Percentiles rank a stretch among this genome's conserved stretches.
These are phyloP conservation scores for Bovichtus variegatus DNA, from an alignment of 2,797 vertebrate genomes.

Conservation along the genomic window DNA sequence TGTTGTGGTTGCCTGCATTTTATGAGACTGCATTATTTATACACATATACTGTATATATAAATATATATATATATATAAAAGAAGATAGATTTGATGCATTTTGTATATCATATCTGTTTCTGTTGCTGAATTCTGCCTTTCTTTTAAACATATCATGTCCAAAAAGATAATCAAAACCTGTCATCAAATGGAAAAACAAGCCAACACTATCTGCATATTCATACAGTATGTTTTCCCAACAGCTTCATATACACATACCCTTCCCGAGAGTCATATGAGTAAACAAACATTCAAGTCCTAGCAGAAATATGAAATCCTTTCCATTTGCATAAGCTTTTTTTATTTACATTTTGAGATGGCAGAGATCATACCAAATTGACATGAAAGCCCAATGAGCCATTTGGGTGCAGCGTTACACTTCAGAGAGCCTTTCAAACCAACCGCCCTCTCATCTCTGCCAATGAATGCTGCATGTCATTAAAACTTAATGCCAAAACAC, in stretches of 20 bases:
- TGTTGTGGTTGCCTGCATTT: not conserved
- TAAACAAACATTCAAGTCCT: slow-evolving; percentile 63
- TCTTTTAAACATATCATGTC: not conserved
- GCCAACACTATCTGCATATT: slow-evolving; percentile 39
- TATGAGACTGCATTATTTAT: not conserved
- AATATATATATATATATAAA: too few relatives aligned
- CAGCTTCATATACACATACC: slow-evolving; percentile 31
- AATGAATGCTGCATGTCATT: slow-evolving; percentile 73
- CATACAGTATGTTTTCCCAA: slow-evolving; percentile 40
- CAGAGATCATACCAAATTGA: slow-evolving; percentile 77
- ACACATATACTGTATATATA: too few relatives aligned
- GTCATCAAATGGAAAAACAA: slow-evolving; percentile 37
- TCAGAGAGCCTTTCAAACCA: slow-evolving; percentile 78
- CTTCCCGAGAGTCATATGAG: slow-evolving; percentile 31
- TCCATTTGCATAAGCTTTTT: slow-evolving; percentile 70
- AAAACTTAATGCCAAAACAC: slow-evolving; percentile 75
- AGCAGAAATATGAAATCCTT: slow-evolving; percentile 54
- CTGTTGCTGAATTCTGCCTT: not conserved
- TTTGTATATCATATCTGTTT: not conserved
- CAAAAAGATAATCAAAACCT: slow-evolving; percentile 20
- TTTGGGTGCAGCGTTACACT: slow-evolving; percentile 68
- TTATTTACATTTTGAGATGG: slow-evolving; percentile 72
- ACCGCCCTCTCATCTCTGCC: slow-evolving; percentile 72
- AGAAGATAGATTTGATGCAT: not conserved
- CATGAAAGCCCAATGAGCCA: slow-evolving; percentile 72